Percentiles rank a stretch among this genome's conserved stretches.
phyloP scores from a whole-genome alignment of 2,888 invertebrate species.

The Heliconius cydno region DNA sequence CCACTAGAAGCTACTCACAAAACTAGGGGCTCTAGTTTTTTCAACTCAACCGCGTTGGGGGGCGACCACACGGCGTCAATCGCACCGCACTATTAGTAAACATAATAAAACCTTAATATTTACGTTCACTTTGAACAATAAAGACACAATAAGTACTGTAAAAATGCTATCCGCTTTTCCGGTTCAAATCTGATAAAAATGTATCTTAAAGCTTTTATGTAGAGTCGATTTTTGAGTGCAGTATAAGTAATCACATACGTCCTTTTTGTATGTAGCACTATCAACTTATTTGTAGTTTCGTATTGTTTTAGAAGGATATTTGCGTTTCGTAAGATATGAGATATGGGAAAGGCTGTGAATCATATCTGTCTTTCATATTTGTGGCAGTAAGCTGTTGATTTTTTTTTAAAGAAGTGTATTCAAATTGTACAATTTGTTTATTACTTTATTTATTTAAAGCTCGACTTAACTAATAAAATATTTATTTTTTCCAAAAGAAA shows the following conservation, averaged over 20 bases:
- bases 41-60: conserved; percentile 66
- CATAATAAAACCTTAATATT: conserved; percentile 80
- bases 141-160: conserved; percentile 76
- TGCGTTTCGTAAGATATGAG: conserved; percentile 69
- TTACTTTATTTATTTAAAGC: not conserved
- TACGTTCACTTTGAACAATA: conserved; percentile 76
- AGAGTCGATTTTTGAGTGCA: conserved; percentile 52
- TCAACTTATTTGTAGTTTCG: conserved; percentile 74
- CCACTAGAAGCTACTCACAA: conserved; percentile 64
- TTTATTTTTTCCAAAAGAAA: not conserved
- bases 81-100: conserved; percentile 73
- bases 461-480: not conserved
- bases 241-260: conserved; percentile 44
- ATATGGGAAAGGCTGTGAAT: conserved; percentile 67
- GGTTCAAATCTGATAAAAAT: conserved; percentile 52
- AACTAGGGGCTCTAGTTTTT: conserved; percentile 71
- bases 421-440: conserved; percentile 38
- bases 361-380: conserved; percentile 59
- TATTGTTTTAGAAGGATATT: conserved; percentile 74
- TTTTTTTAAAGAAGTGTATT: conserved; percentile 52
- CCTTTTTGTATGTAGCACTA: conserved; percentile 60
- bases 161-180: conserved; percentile 61
- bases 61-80: conserved; percentile 77
- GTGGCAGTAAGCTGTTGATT: conserved; percentile 65
- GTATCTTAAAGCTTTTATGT: conserved; percentile 42